Evolutionary conservation across 1,140 invertebrate species (phyloP), one percentile per base, ranked within the genome.

Genomic region (Bombus pyrosoma): DNA sequence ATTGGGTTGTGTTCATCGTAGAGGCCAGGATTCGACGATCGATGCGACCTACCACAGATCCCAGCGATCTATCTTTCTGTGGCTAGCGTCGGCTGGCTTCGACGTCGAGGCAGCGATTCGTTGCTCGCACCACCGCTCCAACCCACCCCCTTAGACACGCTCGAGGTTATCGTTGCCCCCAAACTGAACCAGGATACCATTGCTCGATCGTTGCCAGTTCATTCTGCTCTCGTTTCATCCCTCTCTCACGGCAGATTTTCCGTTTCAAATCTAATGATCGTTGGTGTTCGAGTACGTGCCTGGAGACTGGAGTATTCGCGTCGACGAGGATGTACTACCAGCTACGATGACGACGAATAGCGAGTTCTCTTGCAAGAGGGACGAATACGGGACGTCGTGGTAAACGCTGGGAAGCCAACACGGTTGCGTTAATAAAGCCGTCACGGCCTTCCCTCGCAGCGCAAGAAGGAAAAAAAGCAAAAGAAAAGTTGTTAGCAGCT

Each of bases 401-500:
- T 43, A 73, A 73, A 73, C 71, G 71, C 28, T 32, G 39, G 3
- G 71, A 47, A 73, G 71, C 28, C 71, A 47, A 18, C 71, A 32
- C 71, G 71, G 37, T 39, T 39, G 37, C 41, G 78, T 80, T 69
- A 80, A 53, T 69, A 81, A n/a, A 62, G 34, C 28, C 72, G 64
- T 2, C 47, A 18, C 34, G 22, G 47, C n/a, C 34, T 39, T 59
- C 22, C n/a, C 43, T 39, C 12, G n/a, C 12, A 57, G 47, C 62
- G 64, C 28, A 37, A 69, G 77, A 43, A 76, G 2, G 10, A 62
- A 13, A 62, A n/a, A 62, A 5, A n/a, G 28, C 10, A 1, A 62
- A 62, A n/a, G 59, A 64, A 66, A 78, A 64, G 34, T 83, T 57
- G 74, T 83, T 83, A 69, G 64, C 43, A 34, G 82, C 82, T 69